phyloP scores from a whole-genome alignment of 1,140 invertebrate genomes.

The Papilio polyxenes region DNA sequence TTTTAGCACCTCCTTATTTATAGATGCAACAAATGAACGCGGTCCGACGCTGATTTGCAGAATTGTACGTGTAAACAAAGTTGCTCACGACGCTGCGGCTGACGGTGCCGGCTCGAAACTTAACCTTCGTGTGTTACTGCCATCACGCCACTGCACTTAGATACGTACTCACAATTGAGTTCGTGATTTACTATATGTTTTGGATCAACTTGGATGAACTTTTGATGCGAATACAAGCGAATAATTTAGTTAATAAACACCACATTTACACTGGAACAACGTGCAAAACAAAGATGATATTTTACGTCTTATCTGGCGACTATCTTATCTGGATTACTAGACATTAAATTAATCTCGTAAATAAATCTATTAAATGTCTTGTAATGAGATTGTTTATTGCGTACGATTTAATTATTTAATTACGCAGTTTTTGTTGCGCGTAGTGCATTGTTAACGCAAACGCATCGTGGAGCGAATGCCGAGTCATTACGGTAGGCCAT shows the following conservation, averaged over 20 bases:
- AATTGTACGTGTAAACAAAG: slow-evolving; percentile 69
- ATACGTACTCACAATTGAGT: not conserved
- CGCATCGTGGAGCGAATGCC: not conserved
- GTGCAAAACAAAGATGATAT: slow-evolving; percentile 1
- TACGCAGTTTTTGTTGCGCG: slow-evolving; percentile 22
- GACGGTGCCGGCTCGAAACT: slow-evolving; percentile 36
- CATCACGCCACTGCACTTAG: not conserved
- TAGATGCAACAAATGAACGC: slow-evolving; percentile 72
- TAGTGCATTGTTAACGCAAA: not conserved
- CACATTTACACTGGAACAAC: not conserved
- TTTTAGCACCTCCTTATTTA: slow-evolving; percentile 80
- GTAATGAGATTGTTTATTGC: slow-evolving; percentile 10
- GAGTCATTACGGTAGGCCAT: slow-evolving; percentile 34
- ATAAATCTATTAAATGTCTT: slow-evolving; percentile 21
- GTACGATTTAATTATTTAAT: slow-evolving; percentile 22
- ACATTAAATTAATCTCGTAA: slow-evolving; percentile 5
- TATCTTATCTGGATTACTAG: slow-evolving; percentile 21
- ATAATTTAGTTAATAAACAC: not conserved
- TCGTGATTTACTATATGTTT: not conserved
- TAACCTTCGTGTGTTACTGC: not conserved
- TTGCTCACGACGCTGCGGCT: slow-evolving; percentile 56
- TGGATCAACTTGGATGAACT: not conserved
- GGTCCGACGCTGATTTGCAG: slow-evolving; percentile 71
- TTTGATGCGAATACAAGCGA: not conserved
- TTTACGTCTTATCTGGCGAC: not conserved